phyloP scores from a whole-genome alignment of 2,797 vertebrate genomes.

The Paedocypris micromegethes region DNA sequence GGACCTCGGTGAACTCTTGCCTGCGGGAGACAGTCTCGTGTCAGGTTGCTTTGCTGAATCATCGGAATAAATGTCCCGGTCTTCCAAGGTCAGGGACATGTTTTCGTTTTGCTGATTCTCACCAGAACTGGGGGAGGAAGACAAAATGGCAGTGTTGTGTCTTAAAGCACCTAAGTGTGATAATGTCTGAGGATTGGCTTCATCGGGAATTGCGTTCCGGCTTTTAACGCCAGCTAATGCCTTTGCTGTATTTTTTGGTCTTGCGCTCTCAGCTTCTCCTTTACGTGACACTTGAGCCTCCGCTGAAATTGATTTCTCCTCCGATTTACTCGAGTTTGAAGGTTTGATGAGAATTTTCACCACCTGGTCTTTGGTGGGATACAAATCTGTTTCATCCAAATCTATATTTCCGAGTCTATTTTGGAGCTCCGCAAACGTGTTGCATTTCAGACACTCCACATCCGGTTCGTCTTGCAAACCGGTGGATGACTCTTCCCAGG shows the following conservation, averaged over 20 bases:
- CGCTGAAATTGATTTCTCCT: constrained; percentile 15
- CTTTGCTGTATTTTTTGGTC: constrained; percentile 12
- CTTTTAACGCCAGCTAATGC: constrained; percentile 15
- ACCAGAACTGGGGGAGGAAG: neutral
- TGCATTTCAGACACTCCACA: constrained; percentile 91
- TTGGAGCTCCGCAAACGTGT: constrained; percentile 96
- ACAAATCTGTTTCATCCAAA: constrained; percentile 77
- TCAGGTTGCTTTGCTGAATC: constrained; percentile 73
- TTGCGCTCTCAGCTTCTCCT: constrained; percentile 13
- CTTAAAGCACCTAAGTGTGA: constrained; percentile 11
- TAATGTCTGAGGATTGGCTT: constrained; percentile 5
- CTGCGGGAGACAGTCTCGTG: constrained; percentile 81
- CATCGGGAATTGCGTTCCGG: constrained; percentile 11
- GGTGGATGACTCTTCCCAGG: constrained; percentile 49
- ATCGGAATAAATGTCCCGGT: constrained; percentile 46
- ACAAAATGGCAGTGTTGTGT: constrained; percentile 1
- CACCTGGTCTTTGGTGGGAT: constrained; percentile 68
- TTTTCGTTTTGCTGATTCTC: constrained; percentile 17
- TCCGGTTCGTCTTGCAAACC: constrained; percentile 62
- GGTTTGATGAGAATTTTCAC: constrained; percentile 57
- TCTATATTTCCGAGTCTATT: constrained; percentile 90
- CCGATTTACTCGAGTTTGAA: constrained; percentile 49
- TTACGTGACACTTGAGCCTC: constrained; percentile 19
- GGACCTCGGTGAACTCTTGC: constrained; percentile 77
- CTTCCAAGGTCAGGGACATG: constrained; percentile 30